These are phyloP conservation scores for Etheostoma cragini DNA, from an alignment of 2,113 vertebrate genomes.

Conservation along the genomic window DNA sequence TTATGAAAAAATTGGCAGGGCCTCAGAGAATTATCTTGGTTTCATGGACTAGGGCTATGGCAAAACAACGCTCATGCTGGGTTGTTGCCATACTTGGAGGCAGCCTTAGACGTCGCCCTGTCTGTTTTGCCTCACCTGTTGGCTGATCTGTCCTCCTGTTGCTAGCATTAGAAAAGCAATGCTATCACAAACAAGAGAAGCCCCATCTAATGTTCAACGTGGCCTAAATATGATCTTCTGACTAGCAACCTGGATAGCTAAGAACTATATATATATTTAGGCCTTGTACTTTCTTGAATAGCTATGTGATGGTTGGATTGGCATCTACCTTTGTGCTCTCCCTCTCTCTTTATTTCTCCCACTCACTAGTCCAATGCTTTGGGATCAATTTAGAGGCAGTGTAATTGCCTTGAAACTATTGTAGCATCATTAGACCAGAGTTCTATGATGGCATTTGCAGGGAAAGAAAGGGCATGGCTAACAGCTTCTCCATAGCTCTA, in stretches of 20 bases:
- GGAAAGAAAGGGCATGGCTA: conserved; percentile 86
- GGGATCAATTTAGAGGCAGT: conserved; percentile 83
- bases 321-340: conserved; percentile 45
- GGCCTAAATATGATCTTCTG: conserved; percentile 12
- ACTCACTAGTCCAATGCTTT: conserved; percentile 73
- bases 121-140: conserved; percentile 30
- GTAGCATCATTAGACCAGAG: conserved; percentile 85
- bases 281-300: conserved; percentile 13
- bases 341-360: conserved; percentile 43
- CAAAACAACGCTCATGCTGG: conserved; percentile 68
- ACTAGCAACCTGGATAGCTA: conserved; percentile 33
- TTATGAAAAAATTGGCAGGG: conserved; percentile 71
- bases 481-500: conserved; percentile 83
- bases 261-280: conserved; percentile 55
- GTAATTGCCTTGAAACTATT: conserved; percentile 86
- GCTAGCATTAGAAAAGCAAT: conserved; percentile 15
- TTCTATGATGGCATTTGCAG: conserved; percentile 84
- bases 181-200: not conserved
- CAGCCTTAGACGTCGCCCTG: conserved; percentile 30
- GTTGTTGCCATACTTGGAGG: conserved; percentile 66
- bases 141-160: conserved; percentile 7
- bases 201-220: not conserved
- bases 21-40: conserved; percentile 55
- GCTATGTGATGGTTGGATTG: conserved; percentile 55
- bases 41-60: conserved; percentile 31